Evolutionary conservation across 2,797 vertebrate genomes (phyloP).

Genomic region (Podarcis lilfordi): DNA sequence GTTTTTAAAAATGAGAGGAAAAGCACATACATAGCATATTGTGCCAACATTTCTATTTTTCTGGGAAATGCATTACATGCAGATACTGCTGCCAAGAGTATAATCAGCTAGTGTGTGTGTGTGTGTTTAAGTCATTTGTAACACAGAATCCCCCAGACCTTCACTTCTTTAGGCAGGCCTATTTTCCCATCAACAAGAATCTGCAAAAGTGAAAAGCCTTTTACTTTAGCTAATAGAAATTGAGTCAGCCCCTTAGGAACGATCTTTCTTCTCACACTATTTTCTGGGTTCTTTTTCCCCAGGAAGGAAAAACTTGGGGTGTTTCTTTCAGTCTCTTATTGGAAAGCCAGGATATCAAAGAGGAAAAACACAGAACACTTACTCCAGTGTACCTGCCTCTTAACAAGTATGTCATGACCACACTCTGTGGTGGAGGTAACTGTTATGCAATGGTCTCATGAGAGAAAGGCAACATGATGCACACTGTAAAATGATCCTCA

Average conservation of each 20-base stretch:
- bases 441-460: background rate
- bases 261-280: background rate
- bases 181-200: background rate
- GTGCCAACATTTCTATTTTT: background rate
- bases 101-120: background rate
- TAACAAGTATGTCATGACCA: background rate
- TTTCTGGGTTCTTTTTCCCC: background rate
- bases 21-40: background rate
- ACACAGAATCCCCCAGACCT: background rate
- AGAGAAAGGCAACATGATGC: background rate
- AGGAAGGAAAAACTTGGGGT: background rate
- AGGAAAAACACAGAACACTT: background rate
- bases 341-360: background rate
- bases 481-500: background rate
- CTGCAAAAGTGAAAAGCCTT: background rate
- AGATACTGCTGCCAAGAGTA: slow-evolving; percentile 12
- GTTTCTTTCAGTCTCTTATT: background rate
- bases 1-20: background rate
- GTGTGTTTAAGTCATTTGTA: background rate
- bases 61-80: background rate
- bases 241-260: background rate
- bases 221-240: background rate
- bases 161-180: slow-evolving; percentile 15
- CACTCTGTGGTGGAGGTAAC: background rate
- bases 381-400: background rate